A percentile compares a stretch with the other conserved stretches of the same genome.
Evolutionary conservation across 2,113 vertebrate genomes (phyloP).

Genomic region (Chaetodon auriga): DNA sequence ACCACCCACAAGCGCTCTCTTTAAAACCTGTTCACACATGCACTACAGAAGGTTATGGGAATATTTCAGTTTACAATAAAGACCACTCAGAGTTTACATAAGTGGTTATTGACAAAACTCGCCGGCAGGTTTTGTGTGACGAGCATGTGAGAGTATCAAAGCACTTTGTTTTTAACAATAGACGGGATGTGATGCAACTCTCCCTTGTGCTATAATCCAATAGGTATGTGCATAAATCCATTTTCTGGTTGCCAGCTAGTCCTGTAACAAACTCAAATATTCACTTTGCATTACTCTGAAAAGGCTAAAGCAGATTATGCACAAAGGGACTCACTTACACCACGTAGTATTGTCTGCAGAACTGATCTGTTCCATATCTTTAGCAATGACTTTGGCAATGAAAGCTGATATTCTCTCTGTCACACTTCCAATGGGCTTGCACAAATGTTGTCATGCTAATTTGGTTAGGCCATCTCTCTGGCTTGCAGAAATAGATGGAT

Average conservation of each 20-base stretch:
- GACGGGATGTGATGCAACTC: slow-evolving; percentile 56
- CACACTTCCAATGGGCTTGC: slow-evolving; percentile 68
- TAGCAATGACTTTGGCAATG: slow-evolving; percentile 60
- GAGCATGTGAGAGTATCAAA: slow-evolving; percentile 31
- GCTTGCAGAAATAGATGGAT: slow-evolving; percentile 59
- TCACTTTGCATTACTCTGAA: slow-evolving; percentile 58
- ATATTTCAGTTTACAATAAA: slow-evolving; percentile 54
- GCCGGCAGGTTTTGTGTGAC: slow-evolving; percentile 27
- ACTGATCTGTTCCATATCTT: slow-evolving; percentile 68
- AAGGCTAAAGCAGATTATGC: slow-evolving; percentile 70
- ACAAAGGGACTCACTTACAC: slow-evolving; percentile 68
- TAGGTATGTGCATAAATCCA: slow-evolving; percentile 54
- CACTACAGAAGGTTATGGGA: slow-evolving; percentile 37
- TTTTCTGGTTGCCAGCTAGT: slow-evolving; percentile 53
- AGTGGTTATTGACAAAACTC: slow-evolving; percentile 61
- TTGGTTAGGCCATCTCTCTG: slow-evolving; percentile 66
- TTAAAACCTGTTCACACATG: slow-evolving; percentile 45
- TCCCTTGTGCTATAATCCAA: slow-evolving; percentile 65
- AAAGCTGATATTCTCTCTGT: slow-evolving; percentile 69
- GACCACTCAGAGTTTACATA: slow-evolving; percentile 51
- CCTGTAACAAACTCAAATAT: slow-evolving; percentile 69
- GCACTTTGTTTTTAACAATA: slow-evolving; percentile 61
- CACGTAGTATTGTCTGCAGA: slow-evolving; percentile 60
- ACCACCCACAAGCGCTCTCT: slow-evolving; percentile 46
- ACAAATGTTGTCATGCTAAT: slow-evolving; percentile 70